phyloP scores from a whole-genome alignment of 2,113 vertebrate species.

The Heteronetta atricapilla region DNA sequence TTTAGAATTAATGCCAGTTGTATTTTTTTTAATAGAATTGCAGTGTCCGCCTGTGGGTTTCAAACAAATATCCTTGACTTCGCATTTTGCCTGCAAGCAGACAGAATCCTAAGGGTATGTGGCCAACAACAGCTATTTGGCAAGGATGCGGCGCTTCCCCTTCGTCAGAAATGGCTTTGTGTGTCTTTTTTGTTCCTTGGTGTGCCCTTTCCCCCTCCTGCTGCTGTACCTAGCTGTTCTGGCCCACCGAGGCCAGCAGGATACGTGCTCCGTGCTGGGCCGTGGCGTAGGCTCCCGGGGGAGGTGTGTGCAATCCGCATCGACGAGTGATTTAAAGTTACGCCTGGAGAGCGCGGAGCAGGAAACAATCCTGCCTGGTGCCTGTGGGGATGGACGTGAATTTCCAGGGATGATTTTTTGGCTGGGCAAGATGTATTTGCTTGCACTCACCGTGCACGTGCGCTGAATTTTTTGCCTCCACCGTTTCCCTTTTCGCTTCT shows the following conservation, averaged over 20 bases:
- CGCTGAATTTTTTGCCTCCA: not conserved
- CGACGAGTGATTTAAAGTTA: not conserved
- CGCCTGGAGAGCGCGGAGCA: not conserved
- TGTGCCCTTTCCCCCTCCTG: fast-evolving
- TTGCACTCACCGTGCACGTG: fast-evolving
- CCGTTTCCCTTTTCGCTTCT: fast-evolving
- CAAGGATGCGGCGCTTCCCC: not conserved
- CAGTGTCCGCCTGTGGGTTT: slow-evolving; percentile 48
- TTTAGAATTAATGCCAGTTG: slow-evolving; percentile 64
- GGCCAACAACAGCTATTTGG: not conserved
- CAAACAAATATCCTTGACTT: slow-evolving; percentile 51
- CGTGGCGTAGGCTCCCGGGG: not conserved
- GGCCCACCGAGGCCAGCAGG: not conserved
- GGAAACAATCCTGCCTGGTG: not conserved
- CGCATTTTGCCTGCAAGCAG: slow-evolving; percentile 7
- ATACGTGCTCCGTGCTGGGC: fast-evolving
- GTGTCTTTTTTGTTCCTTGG: not conserved
- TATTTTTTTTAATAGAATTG: slow-evolving; percentile 41
- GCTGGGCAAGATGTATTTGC: not conserved
- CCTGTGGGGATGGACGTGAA: not conserved
- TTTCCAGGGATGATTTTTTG: not conserved
- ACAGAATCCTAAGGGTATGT: not conserved
- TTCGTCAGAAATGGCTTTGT: not conserved
- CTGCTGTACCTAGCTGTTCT: not conserved
- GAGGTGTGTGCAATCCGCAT: not conserved